Percentiles rank a stretch among this genome's conserved stretches.
Conservation (phyloP, 2,113 vertebrate genomes). For the Myrmophylax atrothorax region DNA sequence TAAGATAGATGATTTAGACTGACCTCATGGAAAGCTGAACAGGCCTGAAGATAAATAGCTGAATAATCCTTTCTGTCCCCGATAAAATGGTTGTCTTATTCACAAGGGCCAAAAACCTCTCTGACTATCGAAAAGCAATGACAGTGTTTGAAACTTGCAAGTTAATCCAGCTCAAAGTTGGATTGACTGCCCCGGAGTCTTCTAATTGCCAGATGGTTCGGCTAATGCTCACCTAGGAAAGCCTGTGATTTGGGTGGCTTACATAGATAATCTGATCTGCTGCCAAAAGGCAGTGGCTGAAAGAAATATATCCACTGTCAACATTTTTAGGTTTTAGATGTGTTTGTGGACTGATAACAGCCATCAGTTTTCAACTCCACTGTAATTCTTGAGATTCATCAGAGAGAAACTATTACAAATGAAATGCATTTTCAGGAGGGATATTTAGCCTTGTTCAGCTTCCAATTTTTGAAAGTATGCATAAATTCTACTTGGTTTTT, state of each 20-base stretch:
- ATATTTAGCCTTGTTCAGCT: neutral
- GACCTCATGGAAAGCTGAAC: conserved; percentile 35
- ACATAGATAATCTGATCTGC: neutral
- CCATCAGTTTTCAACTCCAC: neutral
- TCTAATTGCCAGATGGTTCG: conserved; percentile 72
- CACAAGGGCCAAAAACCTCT: conserved; percentile 53
- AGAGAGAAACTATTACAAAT: neutral
- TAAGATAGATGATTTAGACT: neutral
- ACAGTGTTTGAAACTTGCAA: conserved; percentile 63
- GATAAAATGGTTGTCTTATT: conserved; percentile 42
- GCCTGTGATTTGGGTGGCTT: conserved; percentile 11
- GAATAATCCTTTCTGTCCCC: conserved; percentile 68
- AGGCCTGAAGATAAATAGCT: conserved; percentile 29
- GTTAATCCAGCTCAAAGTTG: conserved; percentile 72
- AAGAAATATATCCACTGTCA: neutral
- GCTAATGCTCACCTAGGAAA: conserved; percentile 46
- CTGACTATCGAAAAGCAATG: conserved; percentile 43
- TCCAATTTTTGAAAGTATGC: neutral
- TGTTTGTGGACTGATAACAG: neutral
- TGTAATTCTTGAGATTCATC: conserved; percentile 7
- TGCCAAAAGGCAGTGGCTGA: conserved; percentile 26
- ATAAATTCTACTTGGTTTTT: neutral
- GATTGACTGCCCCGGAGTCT: conserved; percentile 62
- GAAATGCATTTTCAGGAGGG: neutral
- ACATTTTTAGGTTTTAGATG: conserved; percentile 6